These are phyloP conservation scores for Microplitis deprimator DNA, from an alignment of 2,888 invertebrate species.

Conservation along the genomic window DNA sequence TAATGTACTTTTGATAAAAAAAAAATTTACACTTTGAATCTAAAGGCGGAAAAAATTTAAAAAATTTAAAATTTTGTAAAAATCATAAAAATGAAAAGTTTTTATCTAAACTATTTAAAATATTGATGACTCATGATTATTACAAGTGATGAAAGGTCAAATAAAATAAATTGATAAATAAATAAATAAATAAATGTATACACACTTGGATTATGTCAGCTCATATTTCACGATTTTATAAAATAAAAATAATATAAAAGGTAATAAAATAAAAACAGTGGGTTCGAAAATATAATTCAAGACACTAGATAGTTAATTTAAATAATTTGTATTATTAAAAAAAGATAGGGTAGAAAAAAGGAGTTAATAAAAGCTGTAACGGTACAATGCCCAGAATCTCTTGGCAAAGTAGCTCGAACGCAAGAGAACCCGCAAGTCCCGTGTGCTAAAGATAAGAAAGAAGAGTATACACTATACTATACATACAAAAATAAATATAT, in stretches of 20 bases:
- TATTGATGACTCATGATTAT: too few species aligned
- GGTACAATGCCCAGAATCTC: constrained; percentile 17
- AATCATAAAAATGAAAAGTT: too few species aligned
- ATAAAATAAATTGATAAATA: too few species aligned
- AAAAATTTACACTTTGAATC: too few species aligned
- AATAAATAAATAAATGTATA: too few species aligned
- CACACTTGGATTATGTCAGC: too few species aligned
- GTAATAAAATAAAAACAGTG: too few species aligned
- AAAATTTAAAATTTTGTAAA: too few species aligned
- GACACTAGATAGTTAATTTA: background rate
- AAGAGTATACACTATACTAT: background rate
- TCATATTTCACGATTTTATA: background rate
- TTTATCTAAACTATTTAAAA: too few species aligned
- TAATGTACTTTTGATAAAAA: too few species aligned
- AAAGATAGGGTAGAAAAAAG: background rate
- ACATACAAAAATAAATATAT: background rate
- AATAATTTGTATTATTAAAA: background rate
- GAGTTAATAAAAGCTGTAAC: constrained; percentile 3
- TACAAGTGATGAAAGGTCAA: too few species aligned
- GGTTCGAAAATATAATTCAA: background rate
- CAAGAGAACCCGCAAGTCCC: background rate
- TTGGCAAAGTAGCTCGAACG: background rate
- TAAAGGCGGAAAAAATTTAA: too few species aligned
- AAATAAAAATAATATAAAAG: background rate
- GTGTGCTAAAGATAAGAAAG: background rate